phyloP scores from a whole-genome alignment of 2,113 vertebrate genomes.

The Onychorhynchus coronatus region DNA sequence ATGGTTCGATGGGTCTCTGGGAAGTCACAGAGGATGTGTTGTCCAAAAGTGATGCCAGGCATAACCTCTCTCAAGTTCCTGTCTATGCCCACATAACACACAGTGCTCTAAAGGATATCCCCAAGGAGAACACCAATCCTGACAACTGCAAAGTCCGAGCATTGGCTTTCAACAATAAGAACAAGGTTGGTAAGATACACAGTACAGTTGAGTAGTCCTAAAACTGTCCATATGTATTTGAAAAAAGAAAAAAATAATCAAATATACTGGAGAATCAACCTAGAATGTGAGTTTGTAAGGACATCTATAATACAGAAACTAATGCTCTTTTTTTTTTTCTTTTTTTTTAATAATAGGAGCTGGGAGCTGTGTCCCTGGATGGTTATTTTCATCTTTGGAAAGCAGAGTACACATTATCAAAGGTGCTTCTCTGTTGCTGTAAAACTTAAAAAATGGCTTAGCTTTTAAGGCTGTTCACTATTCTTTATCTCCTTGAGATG shows the following conservation, averaged over 20 bases:
- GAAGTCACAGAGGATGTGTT: slow-evolving; percentile 92
- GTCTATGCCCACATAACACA: slow-evolving; percentile 93
- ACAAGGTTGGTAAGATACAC: slow-evolving; percentile 80
- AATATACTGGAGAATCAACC: background rate
- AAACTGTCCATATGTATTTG: slow-evolving; percentile 18
- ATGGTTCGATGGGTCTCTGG: slow-evolving; percentile 98
- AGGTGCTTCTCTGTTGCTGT: slow-evolving; percentile 75
- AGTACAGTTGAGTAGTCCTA: background rate
- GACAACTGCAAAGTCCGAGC: slow-evolving; percentile 97
- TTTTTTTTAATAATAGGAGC: slow-evolving; percentile 76
- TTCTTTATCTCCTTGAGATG: background rate
- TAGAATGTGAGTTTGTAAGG: background rate
- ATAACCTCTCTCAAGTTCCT: slow-evolving; percentile 83
- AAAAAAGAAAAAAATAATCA: background rate
- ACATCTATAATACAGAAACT: background rate
- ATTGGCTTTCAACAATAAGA: slow-evolving; percentile 93
- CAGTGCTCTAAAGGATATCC: slow-evolving; percentile 93
- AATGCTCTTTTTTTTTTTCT: background rate
- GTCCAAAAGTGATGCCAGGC: slow-evolving; percentile 78
- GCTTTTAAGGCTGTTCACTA: background rate
- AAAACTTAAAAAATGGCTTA: background rate
- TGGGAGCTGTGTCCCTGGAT: slow-evolving; percentile 94
- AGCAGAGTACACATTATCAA: slow-evolving; percentile 88
- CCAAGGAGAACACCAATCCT: slow-evolving; percentile 93
- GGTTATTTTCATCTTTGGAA: slow-evolving; percentile 99